These are phyloP conservation scores for Bucorvus abyssinicus DNA, from an alignment of 2,797 vertebrate genomes.

Conservation along the genomic window DNA sequence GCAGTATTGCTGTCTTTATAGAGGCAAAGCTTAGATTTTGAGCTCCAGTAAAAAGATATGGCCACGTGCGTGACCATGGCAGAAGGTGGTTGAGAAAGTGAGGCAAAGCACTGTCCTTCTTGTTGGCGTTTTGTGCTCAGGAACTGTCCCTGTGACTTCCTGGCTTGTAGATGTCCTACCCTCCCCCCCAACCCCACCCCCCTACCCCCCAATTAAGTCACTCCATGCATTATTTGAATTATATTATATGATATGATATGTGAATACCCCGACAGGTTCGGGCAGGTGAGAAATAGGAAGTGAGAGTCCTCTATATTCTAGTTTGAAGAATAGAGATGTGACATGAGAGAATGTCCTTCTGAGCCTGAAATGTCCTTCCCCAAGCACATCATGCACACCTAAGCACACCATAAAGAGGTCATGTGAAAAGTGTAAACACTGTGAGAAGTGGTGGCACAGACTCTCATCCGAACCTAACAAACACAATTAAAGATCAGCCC, in stretches of 20 bases:
- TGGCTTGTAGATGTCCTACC: not conserved
- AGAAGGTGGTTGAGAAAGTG: not conserved
- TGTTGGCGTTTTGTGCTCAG: not conserved
- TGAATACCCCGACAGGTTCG: not conserved
- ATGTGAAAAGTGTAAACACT: not conserved
- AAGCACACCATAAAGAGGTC: not conserved
- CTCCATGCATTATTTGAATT: not conserved
- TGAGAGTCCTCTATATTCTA: not conserved
- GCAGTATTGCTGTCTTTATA: not conserved
- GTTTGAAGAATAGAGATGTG: not conserved
- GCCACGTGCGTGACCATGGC: not conserved
- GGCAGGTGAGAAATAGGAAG: not conserved
- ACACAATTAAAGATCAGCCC: not conserved
- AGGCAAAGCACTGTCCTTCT: not conserved
- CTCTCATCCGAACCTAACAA: not conserved
- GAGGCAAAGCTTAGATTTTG: not conserved
- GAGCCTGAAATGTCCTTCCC: not conserved
- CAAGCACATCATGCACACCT: not conserved
- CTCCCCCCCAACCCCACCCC: too few species aligned
- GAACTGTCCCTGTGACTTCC: not conserved
- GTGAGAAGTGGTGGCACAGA: not conserved
- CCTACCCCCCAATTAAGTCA: not conserved
- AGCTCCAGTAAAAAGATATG: not conserved
- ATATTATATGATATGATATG: too few species aligned
- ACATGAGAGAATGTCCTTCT: not conserved